A percentile compares a stretch with the other conserved stretches of the same genome.
phyloP scores from a whole-genome alignment of 2,113 vertebrate genomes.

The Gallinago paraguaiae region DNA sequence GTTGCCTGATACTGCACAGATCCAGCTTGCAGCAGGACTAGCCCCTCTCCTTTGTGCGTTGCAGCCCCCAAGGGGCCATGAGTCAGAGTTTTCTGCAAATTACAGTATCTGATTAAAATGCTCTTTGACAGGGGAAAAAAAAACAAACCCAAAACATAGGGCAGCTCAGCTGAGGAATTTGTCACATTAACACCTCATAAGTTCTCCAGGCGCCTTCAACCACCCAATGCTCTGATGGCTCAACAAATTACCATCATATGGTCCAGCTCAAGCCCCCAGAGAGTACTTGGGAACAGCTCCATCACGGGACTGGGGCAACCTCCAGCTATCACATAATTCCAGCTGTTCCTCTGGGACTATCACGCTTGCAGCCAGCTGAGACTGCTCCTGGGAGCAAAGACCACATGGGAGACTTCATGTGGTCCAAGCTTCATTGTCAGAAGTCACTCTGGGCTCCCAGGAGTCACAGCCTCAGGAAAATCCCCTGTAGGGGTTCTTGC shows the following conservation, averaged over 20 bases:
- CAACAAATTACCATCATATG: neutral
- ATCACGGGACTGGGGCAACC: neutral
- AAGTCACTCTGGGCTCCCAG: neutral
- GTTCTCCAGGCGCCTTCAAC: neutral
- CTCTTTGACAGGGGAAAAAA: neutral
- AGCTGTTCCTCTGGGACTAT: neutral
- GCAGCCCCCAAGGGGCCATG: neutral
- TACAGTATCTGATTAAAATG: neutral
- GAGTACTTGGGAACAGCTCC: neutral
- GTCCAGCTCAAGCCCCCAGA: neutral
- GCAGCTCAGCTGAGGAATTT: neutral
- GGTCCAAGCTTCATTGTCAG: neutral
- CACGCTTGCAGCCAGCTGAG: neutral
- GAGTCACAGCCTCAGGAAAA: neutral
- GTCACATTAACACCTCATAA: neutral
- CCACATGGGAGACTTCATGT: neutral
- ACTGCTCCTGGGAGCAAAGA: fast-evolving
- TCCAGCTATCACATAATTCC: fast-evolving
- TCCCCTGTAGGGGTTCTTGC: neutral
- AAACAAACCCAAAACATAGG: neutral
- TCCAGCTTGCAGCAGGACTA: neutral
- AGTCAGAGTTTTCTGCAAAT: neutral
- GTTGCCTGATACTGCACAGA: neutral
- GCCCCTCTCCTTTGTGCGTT: neutral
- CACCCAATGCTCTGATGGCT: neutral